Evolutionary conservation across 2,113 vertebrate genomes (phyloP), one percentile per base, ranked within the genome.

Genomic region (Pavo muticus): DNA sequence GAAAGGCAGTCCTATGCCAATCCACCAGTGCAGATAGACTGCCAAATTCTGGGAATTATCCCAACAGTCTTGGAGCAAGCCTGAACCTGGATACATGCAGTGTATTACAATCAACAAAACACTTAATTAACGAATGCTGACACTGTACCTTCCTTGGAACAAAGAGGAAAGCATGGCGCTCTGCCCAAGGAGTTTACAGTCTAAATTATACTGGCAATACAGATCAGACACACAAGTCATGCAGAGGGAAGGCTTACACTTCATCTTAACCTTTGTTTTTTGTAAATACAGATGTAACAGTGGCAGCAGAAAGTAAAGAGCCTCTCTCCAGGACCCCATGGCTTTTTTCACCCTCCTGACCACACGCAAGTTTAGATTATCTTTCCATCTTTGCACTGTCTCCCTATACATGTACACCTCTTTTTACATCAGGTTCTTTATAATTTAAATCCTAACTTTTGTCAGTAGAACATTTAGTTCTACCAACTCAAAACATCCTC

Each of bases 101-200:
- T 87, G 76, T 42, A 93, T 73, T 95, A 76, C 73, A 84, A 82
- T 73, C 94, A 96, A 87, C 86, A 94, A 94, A 90, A 67, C 67
- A 60, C 35, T 76, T 95, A 84, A 95, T 95, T 95, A 93, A 84
- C 87, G 80, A 89, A 86, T 88, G 92, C 83, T 97, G 96, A 95
- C 83, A 82, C 75, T 63, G 86, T 90, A 84, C 88, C 90, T 95
- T 87, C 67, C 0, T 0, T 73, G 86, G 88, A 93, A 78, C 79
- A 94, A 56, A 94, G 70, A 71, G 75, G 61, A 90, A 81, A 90
- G 30, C 69, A 61, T 87, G 90, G 96, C 83, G 24, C 17, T 78
- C 54, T 95, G 93, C 94, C 95, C 93, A 93, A 81, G 57, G 40
- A 91, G 57, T 40, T 65, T 56, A 30, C 88, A 82, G 77, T 30